phyloP scores from a whole-genome alignment of 2,113 vertebrate genomes.

The Pseudonaja textilis region DNA sequence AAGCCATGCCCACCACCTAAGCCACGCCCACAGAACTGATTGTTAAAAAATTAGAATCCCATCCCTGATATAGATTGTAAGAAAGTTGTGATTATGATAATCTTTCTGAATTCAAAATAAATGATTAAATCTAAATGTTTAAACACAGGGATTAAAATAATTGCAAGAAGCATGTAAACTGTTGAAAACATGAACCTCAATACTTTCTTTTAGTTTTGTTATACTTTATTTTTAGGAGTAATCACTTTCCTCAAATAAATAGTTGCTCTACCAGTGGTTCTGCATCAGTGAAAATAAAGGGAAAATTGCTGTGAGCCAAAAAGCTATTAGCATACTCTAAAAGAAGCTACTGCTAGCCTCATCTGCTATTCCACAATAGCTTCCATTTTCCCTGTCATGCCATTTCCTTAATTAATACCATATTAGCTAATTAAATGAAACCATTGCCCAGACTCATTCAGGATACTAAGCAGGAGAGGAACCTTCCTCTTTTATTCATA shows the following conservation, averaged over 20 bases:
- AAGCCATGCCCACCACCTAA: too few relatives aligned
- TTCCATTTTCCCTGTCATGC: conserved; percentile 6
- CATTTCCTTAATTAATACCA: conserved; percentile 47
- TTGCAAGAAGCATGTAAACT: conserved; percentile 41
- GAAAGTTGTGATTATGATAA: conserved; percentile 2
- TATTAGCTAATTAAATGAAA: conserved; percentile 34
- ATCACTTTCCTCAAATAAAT: conserved; percentile 65
- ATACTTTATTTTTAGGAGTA: conserved; percentile 61
- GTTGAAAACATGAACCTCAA: conserved; percentile 55
- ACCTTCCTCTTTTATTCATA: background rate
- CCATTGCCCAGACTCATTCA: conserved; percentile 15
- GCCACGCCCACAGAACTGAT: too few relatives aligned
- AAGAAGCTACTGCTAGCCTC: background rate
- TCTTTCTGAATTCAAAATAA: conserved; percentile 10
- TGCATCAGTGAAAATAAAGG: conserved; percentile 53
- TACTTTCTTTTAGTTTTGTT: conserved; percentile 50
- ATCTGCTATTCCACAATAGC: conserved; percentile 12
- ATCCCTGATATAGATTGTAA: background rate
- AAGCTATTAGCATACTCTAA: conserved; percentile 5
- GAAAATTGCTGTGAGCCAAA: conserved; percentile 45
- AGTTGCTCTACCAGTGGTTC: conserved; percentile 52
- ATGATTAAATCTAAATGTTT: background rate
- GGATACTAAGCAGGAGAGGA: conserved; percentile 14
- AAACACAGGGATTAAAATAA: conserved; percentile 39
- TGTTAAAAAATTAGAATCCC: too few relatives aligned